Base-by-base conservation (phyloP, 2,113 vertebrate species). In the Saguinus imperator region DNA sequence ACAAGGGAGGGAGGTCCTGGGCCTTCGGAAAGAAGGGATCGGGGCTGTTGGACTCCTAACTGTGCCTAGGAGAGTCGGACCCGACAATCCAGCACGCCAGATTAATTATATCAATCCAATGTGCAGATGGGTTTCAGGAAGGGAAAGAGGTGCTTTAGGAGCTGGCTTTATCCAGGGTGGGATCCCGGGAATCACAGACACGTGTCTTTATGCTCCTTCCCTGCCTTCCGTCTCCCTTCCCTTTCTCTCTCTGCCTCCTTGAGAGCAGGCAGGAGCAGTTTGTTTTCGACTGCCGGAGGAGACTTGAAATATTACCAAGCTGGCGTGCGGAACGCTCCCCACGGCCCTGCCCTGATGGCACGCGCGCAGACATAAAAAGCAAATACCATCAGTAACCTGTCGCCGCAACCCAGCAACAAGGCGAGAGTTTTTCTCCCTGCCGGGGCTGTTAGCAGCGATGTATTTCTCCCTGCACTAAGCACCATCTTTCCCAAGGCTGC, bases 321-420 rank as follows among this genome's bases (percentile, higher is more conserved):
- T 92, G 98, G 98, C 94, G 21, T 75, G 85, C 40, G 97, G 98
- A 98, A 55, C 12, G 81, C 95, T 99, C 98, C 98, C 99, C 58
- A 89, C 18, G 98, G 99, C 96, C 98, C 86, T 98, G 98, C 98
- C 98, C 98, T 90, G 86, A 95, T 97, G 98, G 98, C 98, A 98
- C 66, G 27, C 96, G 97, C 89, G 92, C 98, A 98, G 98, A 98
- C 98, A 98, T 98, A 98, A 98, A 99, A 98, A 98, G 98, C 98
- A 98, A 98, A 98, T 40, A 50, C 98, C 98, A 99, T 99, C 99
- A 98, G 98, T 99, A 99, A 99, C 98, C 98, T 98, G 98, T 98
- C 98, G 98, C 98, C 95, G 72, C 92, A 96, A 92, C 97, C 98
- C 98, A 82, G 95, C 98, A 95, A 95, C 93, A 92, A 98, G 98